A percentile compares a stretch with the other conserved stretches of the same genome.
These are phyloP conservation scores for Gambelia wislizenii DNA, from an alignment of 2,797 vertebrate species.

Conservation along the genomic window DNA sequence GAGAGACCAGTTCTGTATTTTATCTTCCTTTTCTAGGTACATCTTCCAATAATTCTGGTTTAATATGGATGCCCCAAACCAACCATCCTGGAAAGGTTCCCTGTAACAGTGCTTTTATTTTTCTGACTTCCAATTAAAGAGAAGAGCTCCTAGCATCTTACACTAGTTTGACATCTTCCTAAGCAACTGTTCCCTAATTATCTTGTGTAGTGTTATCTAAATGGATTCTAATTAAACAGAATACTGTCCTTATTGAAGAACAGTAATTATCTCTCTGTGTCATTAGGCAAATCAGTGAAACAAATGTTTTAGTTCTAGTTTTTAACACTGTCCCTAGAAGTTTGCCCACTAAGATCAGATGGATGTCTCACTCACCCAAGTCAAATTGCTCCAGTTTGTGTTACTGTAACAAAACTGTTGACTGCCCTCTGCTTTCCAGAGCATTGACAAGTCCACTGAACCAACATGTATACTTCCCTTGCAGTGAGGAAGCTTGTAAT, in stretches of 20 bases:
- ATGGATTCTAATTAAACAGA: conserved; percentile 66
- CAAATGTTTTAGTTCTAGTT: conserved; percentile 29
- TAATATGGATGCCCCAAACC: background rate
- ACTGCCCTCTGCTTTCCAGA: background rate
- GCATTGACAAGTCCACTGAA: background rate
- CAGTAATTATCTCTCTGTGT: conserved; percentile 63
- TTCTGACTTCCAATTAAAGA: conserved; percentile 6
- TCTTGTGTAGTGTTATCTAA: conserved; percentile 49
- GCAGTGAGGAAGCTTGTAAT: background rate
- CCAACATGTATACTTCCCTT: too few relatives aligned
- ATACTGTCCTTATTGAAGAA: conserved; percentile 62
- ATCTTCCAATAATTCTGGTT: background rate
- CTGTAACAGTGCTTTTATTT: conserved; percentile 16
- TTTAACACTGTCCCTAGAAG: conserved; percentile 37
- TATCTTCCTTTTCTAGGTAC: background rate
- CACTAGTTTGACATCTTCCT: conserved; percentile 39
- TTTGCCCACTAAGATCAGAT: conserved; percentile 42
- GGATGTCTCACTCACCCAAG: conserved; percentile 14
- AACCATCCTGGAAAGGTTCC: background rate
- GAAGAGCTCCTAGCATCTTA: conserved; percentile 8
- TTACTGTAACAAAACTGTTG: background rate
- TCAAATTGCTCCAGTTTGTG: background rate
- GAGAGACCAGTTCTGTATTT: fast-evolving
- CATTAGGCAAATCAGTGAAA: conserved; percentile 58
- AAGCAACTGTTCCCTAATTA: conserved; percentile 51